Conservation (phyloP, 2,113 vertebrate species). For the Pseudopodoces humilis region DNA sequence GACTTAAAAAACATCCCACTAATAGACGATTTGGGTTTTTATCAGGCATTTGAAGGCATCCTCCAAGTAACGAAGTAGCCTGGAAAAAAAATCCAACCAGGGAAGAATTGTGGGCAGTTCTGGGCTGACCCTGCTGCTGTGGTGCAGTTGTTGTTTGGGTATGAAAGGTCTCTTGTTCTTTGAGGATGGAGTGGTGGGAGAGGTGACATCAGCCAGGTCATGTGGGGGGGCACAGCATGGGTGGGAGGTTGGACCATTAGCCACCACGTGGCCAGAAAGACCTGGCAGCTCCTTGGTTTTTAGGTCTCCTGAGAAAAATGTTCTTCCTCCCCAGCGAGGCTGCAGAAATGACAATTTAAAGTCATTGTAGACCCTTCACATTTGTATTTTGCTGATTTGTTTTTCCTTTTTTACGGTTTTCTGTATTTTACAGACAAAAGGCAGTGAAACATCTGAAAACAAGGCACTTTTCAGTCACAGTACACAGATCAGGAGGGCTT, state of each 20-base stretch:
- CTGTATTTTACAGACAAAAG: not conserved
- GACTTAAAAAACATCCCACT: not conserved
- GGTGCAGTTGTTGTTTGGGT: not conserved
- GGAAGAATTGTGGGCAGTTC: not conserved
- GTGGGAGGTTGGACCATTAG: not conserved
- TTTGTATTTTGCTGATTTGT: not conserved
- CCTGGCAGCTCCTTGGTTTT: not conserved
- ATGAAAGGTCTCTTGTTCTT: not conserved
- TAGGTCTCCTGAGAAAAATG: not conserved
- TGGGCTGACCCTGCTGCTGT: not conserved
- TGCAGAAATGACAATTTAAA: not conserved
- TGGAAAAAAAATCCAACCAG: not conserved
- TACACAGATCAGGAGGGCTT: not conserved
- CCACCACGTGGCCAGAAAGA: not conserved
- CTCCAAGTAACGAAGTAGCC: not conserved
- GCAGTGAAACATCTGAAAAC: not conserved
- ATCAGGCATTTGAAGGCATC: not conserved
- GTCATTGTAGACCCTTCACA: not conserved
- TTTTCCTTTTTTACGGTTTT: rapidly evolving
- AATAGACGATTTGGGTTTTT: not conserved
- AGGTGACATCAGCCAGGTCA: not conserved
- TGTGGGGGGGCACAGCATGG: rapidly evolving
- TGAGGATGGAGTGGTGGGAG: not conserved
- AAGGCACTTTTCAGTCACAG: not conserved
- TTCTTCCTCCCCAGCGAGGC: not conserved